Base-by-base conservation (phyloP, 2,888 invertebrate species). In the Meteorus colon region DNA sequence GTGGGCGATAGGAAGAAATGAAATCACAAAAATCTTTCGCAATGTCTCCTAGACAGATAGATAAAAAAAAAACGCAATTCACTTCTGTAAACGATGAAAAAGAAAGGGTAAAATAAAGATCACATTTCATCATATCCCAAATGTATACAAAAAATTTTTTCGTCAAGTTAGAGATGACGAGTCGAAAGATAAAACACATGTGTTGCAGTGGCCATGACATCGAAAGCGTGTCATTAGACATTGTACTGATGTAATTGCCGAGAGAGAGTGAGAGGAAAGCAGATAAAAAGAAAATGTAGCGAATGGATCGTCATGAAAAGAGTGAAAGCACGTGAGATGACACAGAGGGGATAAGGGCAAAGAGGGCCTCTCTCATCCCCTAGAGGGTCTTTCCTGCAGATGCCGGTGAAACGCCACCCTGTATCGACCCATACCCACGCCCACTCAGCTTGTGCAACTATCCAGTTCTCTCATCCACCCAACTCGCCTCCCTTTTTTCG, bases 341-440 rank as follows among this genome's bases (percentile, higher is more conserved):
- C 4, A 63, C 29, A 34, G 63, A n/a, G n/a, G 31, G 29, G 31
- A 34, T 29, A 29, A 63, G 14, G 2, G 34, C 37, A 48, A 27
- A 37, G 31, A 59, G 63, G 67, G 66, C 75, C 78, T 77, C 69
- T 71, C 31, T 63, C 63, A 63, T 63, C 5, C 78, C 74, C 80
- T 81, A 78, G 80, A 77, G 79, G 81, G 79, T 80, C 77, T 81
- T 83, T 79, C 80, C 83, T 80, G 82, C 78, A 77, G 81, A 81
- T 83, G 78, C 76, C 80, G 82, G 81, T 81, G 80, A 84, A 84
- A 24, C 60, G 82, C 84, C 85, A 86, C 82, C 85, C 85, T 83
- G 85, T 87, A 87, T 87, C 87, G 87, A 87, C 86, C 87, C 87
- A 85, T 55, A 55, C 81, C 81, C 80, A 83, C 85, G 85, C 84